These are phyloP conservation scores for Nixonia krombeini DNA, from an alignment of 1,140 invertebrate species.

Conservation along the genomic window DNA sequence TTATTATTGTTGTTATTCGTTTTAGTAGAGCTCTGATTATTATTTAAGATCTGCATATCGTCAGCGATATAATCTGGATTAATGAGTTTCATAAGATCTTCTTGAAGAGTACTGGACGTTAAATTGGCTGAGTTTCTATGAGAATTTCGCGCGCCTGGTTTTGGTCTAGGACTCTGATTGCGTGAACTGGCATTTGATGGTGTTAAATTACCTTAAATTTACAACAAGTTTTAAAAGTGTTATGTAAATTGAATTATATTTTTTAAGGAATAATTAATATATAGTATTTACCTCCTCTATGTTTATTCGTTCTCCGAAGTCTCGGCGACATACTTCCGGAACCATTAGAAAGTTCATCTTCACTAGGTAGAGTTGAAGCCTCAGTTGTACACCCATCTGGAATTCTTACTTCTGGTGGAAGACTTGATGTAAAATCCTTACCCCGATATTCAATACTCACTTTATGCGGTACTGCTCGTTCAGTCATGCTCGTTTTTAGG, in stretches of 20 bases:
- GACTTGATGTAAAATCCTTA: conserved; percentile 63
- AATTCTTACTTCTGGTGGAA: conserved; percentile 64
- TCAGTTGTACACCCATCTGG: conserved; percentile 73
- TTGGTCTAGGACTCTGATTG: conserved; percentile 76
- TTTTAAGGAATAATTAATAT: too few relatives aligned
- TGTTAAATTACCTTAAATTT: conserved; percentile 64
- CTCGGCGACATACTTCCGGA: conserved; percentile 73
- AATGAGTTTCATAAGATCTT: conserved; percentile 90
- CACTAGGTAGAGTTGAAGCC: conserved; percentile 64
- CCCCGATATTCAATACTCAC: conserved; percentile 70
- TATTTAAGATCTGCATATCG: conserved; percentile 60
- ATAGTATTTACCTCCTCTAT: conserved; percentile 53
- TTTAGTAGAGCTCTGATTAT: conserved; percentile 61
- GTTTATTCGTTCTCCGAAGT: conserved; percentile 64
- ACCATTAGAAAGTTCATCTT: conserved; percentile 75
- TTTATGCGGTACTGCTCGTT: conserved; percentile 67
- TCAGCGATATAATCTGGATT: conserved; percentile 83
- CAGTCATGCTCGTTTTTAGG: conserved; percentile 64
- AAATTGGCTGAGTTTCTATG: conserved; percentile 77
- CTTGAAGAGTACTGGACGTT: conserved; percentile 81
- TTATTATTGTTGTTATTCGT: conserved; percentile 56
- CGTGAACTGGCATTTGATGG: conserved; percentile 72
- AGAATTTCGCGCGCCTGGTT: conserved; percentile 68
- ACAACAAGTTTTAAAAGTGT: too few relatives aligned
- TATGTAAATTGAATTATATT: conserved; percentile 3